A percentile compares a stretch with the other conserved stretches of the same genome.
Conservation (phyloP, 2,797 vertebrate species). For the Adelosebastes latens region DNA sequence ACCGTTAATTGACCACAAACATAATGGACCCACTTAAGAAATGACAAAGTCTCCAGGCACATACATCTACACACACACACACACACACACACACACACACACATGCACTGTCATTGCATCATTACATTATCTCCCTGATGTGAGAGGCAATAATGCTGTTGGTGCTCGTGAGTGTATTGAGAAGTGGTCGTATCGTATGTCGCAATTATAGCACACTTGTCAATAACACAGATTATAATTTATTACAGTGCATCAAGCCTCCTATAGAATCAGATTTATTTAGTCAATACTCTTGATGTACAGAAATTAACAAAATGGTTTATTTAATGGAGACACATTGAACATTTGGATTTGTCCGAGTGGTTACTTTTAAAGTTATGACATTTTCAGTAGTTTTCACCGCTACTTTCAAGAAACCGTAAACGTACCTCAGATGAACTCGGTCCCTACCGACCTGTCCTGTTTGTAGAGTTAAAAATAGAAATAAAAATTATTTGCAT, state of each 20-base stretch:
- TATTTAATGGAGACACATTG: slow-evolving; percentile 5
- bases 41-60: slow-evolving; percentile 52
- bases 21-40: slow-evolving; percentile 82
- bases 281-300: neutral
- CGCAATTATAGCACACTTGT: slow-evolving; percentile 46
- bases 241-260: slow-evolving; percentile 27
- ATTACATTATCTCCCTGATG: slow-evolving; percentile 62
- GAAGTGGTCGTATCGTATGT: slow-evolving; percentile 63
- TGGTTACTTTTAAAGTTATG: neutral
- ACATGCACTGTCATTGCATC: slow-evolving; percentile 31
- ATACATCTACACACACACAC: slow-evolving; percentile 22
- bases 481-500: neutral
- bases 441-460: neutral
- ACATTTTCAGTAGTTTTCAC: neutral
- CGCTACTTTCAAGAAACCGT: neutral
- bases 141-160: slow-evolving; percentile 55
- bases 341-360: slow-evolving; percentile 1
- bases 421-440: neutral
- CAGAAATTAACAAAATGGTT: slow-evolving; percentile 2
- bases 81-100: slow-evolving; percentile 5
- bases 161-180: slow-evolving; percentile 46
- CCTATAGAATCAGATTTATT: slow-evolving; percentile 18
- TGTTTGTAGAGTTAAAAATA: neutral
- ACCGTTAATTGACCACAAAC: slow-evolving; percentile 77
- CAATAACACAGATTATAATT: slow-evolving; percentile 38